Evolutionary conservation across 2,888 invertebrate genomes (phyloP).

Genomic region (Morpho achilles): DNA sequence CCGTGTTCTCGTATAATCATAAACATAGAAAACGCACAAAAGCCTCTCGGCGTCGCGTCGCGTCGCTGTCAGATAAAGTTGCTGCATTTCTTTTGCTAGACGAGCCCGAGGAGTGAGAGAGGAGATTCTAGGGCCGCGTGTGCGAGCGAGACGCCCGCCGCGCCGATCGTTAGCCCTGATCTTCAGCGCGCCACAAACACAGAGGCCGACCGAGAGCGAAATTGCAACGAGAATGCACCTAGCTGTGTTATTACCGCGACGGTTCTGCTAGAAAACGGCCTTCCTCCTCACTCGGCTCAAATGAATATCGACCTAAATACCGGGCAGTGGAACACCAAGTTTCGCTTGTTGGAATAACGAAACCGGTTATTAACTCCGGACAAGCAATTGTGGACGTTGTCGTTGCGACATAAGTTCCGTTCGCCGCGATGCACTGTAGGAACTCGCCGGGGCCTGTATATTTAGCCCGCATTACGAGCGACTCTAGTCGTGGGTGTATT

Average conservation of each 20-base stretch:
- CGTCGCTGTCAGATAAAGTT: slow-evolving; percentile 76
- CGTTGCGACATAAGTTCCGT: slow-evolving; percentile 68
- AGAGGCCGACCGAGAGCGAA: slow-evolving; percentile 79
- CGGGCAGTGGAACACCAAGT: slow-evolving; percentile 38
- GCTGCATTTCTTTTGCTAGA: slow-evolving; percentile 74
- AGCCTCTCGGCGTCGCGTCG: slow-evolving; percentile 72
- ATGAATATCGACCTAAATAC: slow-evolving; percentile 39
- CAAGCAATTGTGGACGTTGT: slow-evolving; percentile 72
- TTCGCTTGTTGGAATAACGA: slow-evolving; percentile 37
- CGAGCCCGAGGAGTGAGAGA: slow-evolving; percentile 37
- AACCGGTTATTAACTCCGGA: slow-evolving; percentile 67
- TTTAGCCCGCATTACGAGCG: slow-evolving; percentile 76
- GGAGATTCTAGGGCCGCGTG: slow-evolving; percentile 32
- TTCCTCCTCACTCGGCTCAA: slow-evolving; percentile 40
- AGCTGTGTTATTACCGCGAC: slow-evolving; percentile 73
- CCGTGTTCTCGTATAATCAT: slow-evolving; percentile 76
- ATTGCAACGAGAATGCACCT: slow-evolving; percentile 79
- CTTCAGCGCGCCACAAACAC: slow-evolving; percentile 79
- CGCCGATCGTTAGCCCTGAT: slow-evolving; percentile 79
- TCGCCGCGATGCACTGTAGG: slow-evolving; percentile 44
- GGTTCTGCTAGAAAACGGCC: slow-evolving; percentile 59
- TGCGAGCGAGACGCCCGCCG: slow-evolving; percentile 57
- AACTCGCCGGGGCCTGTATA: slow-evolving; percentile 65
- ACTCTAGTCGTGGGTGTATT: slow-evolving; percentile 70
- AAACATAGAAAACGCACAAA: slow-evolving; percentile 78